These are phyloP conservation scores for Myiozetetes cayanensis DNA, from an alignment of 2,113 vertebrate species.

Conservation along the genomic window DNA sequence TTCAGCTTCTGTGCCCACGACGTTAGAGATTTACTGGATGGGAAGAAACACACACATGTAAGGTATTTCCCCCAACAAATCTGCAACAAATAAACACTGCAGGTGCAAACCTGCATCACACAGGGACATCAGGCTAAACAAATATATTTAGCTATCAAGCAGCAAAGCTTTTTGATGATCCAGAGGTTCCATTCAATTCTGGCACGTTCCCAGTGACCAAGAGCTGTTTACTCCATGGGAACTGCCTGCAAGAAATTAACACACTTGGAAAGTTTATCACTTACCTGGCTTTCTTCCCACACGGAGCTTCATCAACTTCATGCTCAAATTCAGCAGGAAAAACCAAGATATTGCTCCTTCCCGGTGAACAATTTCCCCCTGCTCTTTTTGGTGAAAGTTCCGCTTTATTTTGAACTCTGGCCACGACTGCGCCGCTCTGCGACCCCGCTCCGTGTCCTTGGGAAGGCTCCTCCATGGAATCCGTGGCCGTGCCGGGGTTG, in stretches of 20 bases:
- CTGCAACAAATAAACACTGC: background rate
- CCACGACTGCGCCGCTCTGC: fast-evolving
- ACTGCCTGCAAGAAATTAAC: background rate
- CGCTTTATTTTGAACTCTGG: background rate
- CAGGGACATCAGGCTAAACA: background rate
- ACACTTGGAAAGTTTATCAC: background rate
- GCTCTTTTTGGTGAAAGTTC: background rate
- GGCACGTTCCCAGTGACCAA: background rate
- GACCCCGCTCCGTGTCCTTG: background rate
- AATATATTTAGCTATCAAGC: background rate
- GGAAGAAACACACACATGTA: background rate
- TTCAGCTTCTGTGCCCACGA: constrained; percentile 93
- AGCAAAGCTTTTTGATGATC: background rate
- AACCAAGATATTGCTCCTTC: background rate
- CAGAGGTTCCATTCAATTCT: background rate
- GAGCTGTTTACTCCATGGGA: background rate
- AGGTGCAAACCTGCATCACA: background rate
- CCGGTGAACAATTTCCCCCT: background rate
- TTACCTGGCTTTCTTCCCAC: constrained; percentile 61
- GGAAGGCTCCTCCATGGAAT: background rate
- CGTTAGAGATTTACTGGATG: constrained; percentile 79
- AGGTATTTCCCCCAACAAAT: background rate
- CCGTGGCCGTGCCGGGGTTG: constrained; percentile 16
- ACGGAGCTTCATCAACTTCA: constrained; percentile 40
- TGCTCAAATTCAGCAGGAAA: constrained; percentile 40